Evolutionary conservation across 2,113 vertebrate species (phyloP).

Genomic region (Albula glossodonta): DNA sequence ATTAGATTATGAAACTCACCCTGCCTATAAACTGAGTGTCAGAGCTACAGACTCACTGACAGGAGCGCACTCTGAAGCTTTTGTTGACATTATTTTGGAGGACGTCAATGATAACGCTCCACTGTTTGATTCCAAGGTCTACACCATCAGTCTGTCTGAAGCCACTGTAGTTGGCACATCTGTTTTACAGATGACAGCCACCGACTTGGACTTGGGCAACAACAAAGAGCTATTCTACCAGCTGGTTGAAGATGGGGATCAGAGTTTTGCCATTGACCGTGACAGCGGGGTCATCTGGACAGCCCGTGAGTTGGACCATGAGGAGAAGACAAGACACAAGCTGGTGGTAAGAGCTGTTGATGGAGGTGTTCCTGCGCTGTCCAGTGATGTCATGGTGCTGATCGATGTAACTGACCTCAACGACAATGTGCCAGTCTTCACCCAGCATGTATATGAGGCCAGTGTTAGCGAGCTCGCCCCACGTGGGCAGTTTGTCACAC

Average conservation of each 20-base stretch:
- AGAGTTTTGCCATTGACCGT: conserved; percentile 66
- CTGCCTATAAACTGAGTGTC: conserved; percentile 79
- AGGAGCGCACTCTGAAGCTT: conserved; percentile 73
- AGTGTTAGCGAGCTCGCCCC: conserved; percentile 70
- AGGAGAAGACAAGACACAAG: conserved; percentile 64
- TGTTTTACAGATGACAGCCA: conserved; percentile 69
- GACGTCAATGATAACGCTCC: conserved; percentile 82
- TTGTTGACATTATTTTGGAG: conserved; percentile 78
- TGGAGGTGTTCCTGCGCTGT: conserved; percentile 71
- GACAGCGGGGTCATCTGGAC: conserved; percentile 72
- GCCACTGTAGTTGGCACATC: conserved; percentile 72
- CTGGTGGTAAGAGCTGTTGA: conserved; percentile 74
- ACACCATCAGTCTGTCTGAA: conserved; percentile 71
- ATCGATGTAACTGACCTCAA: conserved; percentile 77
- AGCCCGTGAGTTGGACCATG: conserved; percentile 71
- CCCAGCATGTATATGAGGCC: conserved; percentile 73
- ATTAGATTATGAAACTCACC: conserved; percentile 81
- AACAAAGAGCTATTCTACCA: conserved; percentile 76
- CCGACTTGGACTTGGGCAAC: conserved; percentile 72
- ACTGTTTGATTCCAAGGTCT: conserved; percentile 64
- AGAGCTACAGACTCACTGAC: conserved; percentile 79
- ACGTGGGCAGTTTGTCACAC: conserved; percentile 77
- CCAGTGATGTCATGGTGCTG: conserved; percentile 63
- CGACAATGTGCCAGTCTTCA: conserved; percentile 78
- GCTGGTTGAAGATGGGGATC: conserved; percentile 66